Evolutionary conservation across 2,888 invertebrate species (phyloP).

Genomic region (Brachyptera risi): DNA sequence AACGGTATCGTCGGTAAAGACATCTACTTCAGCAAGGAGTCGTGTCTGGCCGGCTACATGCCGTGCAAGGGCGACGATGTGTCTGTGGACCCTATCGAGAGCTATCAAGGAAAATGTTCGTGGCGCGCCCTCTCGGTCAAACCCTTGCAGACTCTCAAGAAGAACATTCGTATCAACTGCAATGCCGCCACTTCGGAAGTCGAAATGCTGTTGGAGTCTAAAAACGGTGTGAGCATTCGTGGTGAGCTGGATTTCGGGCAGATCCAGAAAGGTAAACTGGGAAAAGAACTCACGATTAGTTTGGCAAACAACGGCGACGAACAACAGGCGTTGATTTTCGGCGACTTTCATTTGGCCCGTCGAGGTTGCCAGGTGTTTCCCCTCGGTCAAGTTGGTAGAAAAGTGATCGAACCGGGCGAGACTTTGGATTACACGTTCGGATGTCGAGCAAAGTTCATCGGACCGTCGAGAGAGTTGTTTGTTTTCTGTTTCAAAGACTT

Average conservation of each 20-base stretch:
- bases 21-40: conserved; percentile 56
- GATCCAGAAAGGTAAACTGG: conserved; percentile 44
- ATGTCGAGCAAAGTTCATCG: conserved; percentile 54
- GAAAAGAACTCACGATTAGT: conserved; percentile 46
- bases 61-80: conserved; percentile 58
- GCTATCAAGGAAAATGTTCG: conserved; percentile 54
- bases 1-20: conserved; percentile 56
- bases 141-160: conserved; percentile 35
- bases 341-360: conserved; percentile 51
- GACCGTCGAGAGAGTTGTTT: conserved; percentile 57
- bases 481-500: conserved; percentile 58
- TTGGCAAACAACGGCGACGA: conserved; percentile 47
- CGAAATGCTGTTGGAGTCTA: conserved; percentile 41
- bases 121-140: conserved; percentile 58
- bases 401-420: conserved; percentile 46
- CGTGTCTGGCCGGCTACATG: conserved; percentile 51
- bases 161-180: background rate
- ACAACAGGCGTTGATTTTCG: conserved; percentile 48
- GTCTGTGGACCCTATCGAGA: conserved; percentile 66
- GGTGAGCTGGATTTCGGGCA: conserved; percentile 46
- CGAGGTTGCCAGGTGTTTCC: conserved; percentile 51
- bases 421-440: conserved; percentile 48
- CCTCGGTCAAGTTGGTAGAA: conserved; percentile 37
- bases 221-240: conserved; percentile 52
- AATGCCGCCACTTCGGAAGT: background rate